A percentile compares a stretch with the other conserved stretches of the same genome.
Evolutionary conservation across 2,113 vertebrate genomes (phyloP).

Genomic region (Toxotes jaculatrix): DNA sequence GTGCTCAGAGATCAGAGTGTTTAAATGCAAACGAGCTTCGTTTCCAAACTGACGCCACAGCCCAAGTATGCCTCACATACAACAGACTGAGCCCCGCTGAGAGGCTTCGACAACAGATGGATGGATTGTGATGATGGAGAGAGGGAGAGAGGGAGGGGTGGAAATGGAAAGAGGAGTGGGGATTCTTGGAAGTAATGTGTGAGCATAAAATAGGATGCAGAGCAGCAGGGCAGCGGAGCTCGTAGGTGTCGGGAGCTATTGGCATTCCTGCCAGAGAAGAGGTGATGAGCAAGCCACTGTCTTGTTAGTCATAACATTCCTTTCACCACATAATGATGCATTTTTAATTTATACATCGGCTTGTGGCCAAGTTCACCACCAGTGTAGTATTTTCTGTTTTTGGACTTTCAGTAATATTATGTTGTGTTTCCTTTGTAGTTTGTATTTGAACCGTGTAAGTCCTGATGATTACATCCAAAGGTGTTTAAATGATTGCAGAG

Average conservation of each 20-base stretch:
- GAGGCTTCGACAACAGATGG: slow-evolving; percentile 74
- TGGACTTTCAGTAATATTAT: not conserved
- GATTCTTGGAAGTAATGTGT: slow-evolving; percentile 59
- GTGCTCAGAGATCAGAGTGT: slow-evolving; percentile 78
- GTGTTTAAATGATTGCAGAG: too few species aligned
- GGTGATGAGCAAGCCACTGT: slow-evolving; percentile 56
- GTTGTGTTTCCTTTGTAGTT: too few species aligned
- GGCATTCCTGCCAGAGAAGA: slow-evolving; percentile 58
- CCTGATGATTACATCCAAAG: too few species aligned
- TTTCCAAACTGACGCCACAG: slow-evolving; percentile 80
- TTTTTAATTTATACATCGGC: slow-evolving; percentile 39
- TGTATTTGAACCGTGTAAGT: not conserved
- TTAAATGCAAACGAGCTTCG: slow-evolving; percentile 81
- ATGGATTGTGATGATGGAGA: slow-evolving; percentile 74
- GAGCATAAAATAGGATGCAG: slow-evolving; percentile 54
- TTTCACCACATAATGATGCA: slow-evolving; percentile 37
- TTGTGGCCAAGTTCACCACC: slow-evolving; percentile 5
- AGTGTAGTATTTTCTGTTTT: slow-evolving; percentile 3
- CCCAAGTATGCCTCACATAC: slow-evolving; percentile 71
- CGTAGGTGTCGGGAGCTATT: slow-evolving; percentile 49
- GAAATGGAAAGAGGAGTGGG: slow-evolving; percentile 45
- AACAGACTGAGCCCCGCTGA: slow-evolving; percentile 69
- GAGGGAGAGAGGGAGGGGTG: slow-evolving; percentile 49
- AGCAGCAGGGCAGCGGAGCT: slow-evolving; percentile 45
- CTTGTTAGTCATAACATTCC: slow-evolving; percentile 55